These are phyloP conservation scores for Euphysa ruthae DNA, from an alignment of 30 jellyfish, hydroid and myxozoan genomes.

Conservation along the genomic window DNA sequence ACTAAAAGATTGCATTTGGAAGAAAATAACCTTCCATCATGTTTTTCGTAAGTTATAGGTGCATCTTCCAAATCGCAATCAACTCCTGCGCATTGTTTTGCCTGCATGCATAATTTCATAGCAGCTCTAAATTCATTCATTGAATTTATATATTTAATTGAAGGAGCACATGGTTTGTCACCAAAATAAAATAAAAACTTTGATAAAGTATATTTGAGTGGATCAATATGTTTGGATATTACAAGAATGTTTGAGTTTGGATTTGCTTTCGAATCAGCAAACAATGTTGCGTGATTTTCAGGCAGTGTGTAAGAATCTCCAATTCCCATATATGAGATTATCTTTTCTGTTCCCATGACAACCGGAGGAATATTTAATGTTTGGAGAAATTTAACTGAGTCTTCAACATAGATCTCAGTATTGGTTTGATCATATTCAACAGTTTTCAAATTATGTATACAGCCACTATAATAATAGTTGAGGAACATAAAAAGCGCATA, in stretches of 20 bases:
- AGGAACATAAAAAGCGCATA: background rate
- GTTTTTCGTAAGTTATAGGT: background rate
- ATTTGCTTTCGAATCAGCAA: slow-evolving; percentile 7
- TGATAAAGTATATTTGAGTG: background rate
- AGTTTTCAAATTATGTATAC: background rate
- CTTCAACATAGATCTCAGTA: slow-evolving; percentile 8
- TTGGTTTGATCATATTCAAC: background rate
- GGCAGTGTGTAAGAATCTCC: slow-evolving; percentile 18
- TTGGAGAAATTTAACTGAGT: slow-evolving; percentile 16
- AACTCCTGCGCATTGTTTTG: slow-evolving; percentile 9
- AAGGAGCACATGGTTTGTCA: slow-evolving; percentile 16
- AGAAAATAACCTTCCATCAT: slow-evolving; percentile 1
- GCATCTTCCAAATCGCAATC: background rate
- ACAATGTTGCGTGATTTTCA: background rate
- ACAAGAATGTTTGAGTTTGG: slow-evolving; percentile 18
- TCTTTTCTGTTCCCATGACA: slow-evolving; percentile 2
- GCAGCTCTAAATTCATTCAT: slow-evolving; percentile 19
- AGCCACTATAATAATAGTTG: background rate
- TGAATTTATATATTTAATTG: slow-evolving; percentile 3
- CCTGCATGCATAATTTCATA: slow-evolving; percentile 10
- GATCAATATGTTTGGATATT: background rate
- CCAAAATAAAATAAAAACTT: slow-evolving; percentile 21
- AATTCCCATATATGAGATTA: slow-evolving; percentile 13
- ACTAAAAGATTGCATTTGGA: slow-evolving; percentile 9
- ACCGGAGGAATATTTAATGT: slow-evolving; percentile 7